A percentile compares a stretch with the other conserved stretches of the same genome.
phyloP scores from a whole-genome alignment of 2,113 vertebrate genomes.

The Tragelaphus buxtoni region DNA sequence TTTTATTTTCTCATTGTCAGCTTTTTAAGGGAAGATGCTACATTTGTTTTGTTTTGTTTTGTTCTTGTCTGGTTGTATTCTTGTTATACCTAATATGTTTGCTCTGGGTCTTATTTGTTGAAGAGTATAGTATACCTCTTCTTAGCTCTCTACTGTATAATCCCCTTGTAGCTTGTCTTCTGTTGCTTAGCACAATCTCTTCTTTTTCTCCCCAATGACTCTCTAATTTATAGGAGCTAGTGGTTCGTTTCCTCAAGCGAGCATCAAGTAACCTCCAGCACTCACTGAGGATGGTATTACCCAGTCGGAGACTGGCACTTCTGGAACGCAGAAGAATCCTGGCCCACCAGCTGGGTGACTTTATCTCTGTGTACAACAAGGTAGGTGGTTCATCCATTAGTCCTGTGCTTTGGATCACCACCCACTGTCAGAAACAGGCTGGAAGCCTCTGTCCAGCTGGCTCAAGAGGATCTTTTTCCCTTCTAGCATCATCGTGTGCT shows the following conservation, averaged over 20 bases:
- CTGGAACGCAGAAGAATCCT: conserved; percentile 88
- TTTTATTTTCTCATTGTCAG: conserved; percentile 2
- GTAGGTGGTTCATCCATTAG: conserved; percentile 70
- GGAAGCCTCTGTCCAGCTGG: neutral
- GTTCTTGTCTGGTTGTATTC: neutral
- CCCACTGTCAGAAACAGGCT: neutral
- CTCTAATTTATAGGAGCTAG: conserved; percentile 86
- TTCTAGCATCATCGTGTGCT: neutral
- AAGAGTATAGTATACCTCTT: neutral
- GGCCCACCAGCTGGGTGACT: conserved; percentile 91
- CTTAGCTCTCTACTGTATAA: neutral
- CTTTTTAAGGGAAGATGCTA: neutral
- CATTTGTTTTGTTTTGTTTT: neutral
- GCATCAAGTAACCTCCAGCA: conserved; percentile 92
- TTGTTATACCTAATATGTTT: neutral
- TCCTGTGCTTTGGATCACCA: neutral
- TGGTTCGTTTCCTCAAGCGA: conserved; percentile 92
- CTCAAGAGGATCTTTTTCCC: neutral
- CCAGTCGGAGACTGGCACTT: conserved; percentile 84
- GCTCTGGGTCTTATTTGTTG: neutral
- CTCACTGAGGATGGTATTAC: conserved; percentile 86
- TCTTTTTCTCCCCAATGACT: neutral
- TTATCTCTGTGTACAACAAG: conserved; percentile 91
- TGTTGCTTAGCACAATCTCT: neutral
- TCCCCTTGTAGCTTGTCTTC: neutral